Evolutionary conservation across 2,888 invertebrate genomes (phyloP), one percentile per base, ranked within the genome.

Genomic region (Iselma pallidipennis): DNA sequence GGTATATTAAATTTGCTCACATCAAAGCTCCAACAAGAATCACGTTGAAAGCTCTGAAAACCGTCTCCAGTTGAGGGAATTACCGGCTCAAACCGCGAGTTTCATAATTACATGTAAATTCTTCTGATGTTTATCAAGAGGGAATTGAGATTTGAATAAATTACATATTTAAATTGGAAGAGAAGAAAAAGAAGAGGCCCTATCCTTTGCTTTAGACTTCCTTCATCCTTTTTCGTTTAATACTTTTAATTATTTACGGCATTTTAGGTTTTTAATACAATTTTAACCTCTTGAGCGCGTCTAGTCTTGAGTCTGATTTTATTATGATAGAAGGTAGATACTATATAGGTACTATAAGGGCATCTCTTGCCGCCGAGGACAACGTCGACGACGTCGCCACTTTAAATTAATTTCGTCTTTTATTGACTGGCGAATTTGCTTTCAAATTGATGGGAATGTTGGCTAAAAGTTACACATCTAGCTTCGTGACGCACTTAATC

Each of bases 21-120:
- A 75, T 76, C 75, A 76, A 76, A 76, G 76, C 74, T 68, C 67
- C 60, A 68, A 69, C 74, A 76, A 76, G 75, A 76, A 77, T 75
- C 74, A 71, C 68, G 69, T 61, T 75, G 74, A 76, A 75, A 76
- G 76, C 75, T 70, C 71, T 73, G 72, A 73, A 74, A 74, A 71
- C 72, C 74, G 72, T 73, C 73, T 73, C 68, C 70, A 68, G 71
- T 71, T 71, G 65, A 16, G 37, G 37, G 74, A 76, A 76, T 76
- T 76, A 74, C 74, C 70, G 66, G 70, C 73, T 75, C 73, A 76
- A 75, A 77, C 76, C 76, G 71, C 75, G 71, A 74, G 74, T 69
- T 74, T 75, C 73, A 75, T 78, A 77, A 78, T 77, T 77, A 76
- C 77, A 77, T 78, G 76, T 76, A 78, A 78, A 77, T 77, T 78